Percentiles rank a stretch among this genome's conserved stretches.
These are phyloP conservation scores for Parotocinclus haroldoi DNA, from an alignment of 2,797 vertebrate species.

Conservation along the genomic window DNA sequence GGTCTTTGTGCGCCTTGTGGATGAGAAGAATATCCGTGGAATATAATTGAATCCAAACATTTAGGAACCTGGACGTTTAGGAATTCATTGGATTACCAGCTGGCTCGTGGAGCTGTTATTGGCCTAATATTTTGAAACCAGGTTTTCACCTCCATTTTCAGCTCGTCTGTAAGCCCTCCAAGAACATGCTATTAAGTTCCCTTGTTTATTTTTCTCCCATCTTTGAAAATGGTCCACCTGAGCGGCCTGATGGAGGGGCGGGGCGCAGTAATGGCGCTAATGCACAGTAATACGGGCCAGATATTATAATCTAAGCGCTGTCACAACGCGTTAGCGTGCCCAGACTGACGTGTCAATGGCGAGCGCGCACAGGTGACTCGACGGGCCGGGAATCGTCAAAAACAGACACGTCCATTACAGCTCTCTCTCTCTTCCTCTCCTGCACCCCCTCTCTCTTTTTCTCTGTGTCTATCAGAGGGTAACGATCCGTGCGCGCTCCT, in stretches of 20 bases:
- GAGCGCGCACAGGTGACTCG: slow-evolving; percentile 69
- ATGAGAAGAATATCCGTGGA: too few species aligned
- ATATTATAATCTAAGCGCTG: slow-evolving; percentile 84
- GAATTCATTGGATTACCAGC: slow-evolving; percentile 54
- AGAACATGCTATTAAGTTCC: slow-evolving; percentile 60
- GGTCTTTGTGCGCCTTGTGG: too few species aligned
- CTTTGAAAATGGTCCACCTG: slow-evolving; percentile 66
- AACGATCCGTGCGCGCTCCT: slow-evolving; percentile 56
- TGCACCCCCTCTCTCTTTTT: not conserved
- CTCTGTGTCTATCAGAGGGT: slow-evolving; percentile 34
- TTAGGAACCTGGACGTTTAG: slow-evolving; percentile 3
- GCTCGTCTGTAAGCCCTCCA: slow-evolving; percentile 36
- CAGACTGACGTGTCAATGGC: slow-evolving; percentile 82
- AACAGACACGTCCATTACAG: slow-evolving; percentile 71
- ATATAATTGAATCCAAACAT: too few species aligned
- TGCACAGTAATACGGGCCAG: slow-evolving; percentile 78
- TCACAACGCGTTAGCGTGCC: slow-evolving; percentile 76
- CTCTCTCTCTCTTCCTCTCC: slow-evolving; percentile 54
- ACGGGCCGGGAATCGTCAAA: slow-evolving; percentile 69
- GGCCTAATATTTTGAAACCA: slow-evolving; percentile 59
- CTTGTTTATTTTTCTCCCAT: slow-evolving; percentile 50
- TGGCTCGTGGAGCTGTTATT: slow-evolving; percentile 56
- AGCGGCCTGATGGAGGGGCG: slow-evolving; percentile 52
- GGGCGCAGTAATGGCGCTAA: slow-evolving; percentile 73
- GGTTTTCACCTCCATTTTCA: slow-evolving; percentile 44